Conservation (phyloP, 2,888 invertebrate genomes). For the Listrodromus nycthemerus region DNA sequence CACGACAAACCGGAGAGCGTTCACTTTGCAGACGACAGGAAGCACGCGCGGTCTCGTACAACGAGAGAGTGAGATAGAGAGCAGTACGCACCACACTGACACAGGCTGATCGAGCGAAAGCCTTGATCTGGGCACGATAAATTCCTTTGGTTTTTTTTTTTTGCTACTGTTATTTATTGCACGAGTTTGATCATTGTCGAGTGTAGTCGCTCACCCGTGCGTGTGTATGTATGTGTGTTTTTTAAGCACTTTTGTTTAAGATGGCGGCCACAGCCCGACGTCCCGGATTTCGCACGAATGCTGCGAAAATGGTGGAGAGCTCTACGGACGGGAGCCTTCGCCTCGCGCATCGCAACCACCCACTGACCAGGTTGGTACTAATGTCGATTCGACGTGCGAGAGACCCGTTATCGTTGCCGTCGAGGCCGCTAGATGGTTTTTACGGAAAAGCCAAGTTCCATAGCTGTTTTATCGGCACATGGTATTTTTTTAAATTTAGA, state of each 20-base stretch:
- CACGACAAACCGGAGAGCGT: constrained; percentile 46
- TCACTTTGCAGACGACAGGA: constrained; percentile 68
- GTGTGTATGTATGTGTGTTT: background rate
- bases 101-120: background rate
- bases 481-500: background rate
- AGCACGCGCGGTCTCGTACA: constrained; percentile 54
- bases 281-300: constrained; percentile 79
- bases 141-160: background rate
- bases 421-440: constrained; percentile 40
- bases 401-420: background rate
- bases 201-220: background rate
- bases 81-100: background rate
- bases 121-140: background rate
- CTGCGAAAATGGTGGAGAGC: constrained; percentile 76
- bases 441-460: background rate
- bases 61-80: background rate
- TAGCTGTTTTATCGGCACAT: constrained; percentile 11
- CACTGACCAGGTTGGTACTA: constrained; percentile 62
- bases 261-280: constrained; percentile 78
- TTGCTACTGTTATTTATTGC: no score
- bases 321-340: constrained; percentile 62
- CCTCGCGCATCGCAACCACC: constrained; percentile 68
- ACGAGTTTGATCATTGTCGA: background rate
- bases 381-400: constrained; percentile 17
- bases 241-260: constrained; percentile 72